These are phyloP conservation scores for Danio albolineatus DNA, from an alignment of 2,797 vertebrate species.

Conservation along the genomic window DNA sequence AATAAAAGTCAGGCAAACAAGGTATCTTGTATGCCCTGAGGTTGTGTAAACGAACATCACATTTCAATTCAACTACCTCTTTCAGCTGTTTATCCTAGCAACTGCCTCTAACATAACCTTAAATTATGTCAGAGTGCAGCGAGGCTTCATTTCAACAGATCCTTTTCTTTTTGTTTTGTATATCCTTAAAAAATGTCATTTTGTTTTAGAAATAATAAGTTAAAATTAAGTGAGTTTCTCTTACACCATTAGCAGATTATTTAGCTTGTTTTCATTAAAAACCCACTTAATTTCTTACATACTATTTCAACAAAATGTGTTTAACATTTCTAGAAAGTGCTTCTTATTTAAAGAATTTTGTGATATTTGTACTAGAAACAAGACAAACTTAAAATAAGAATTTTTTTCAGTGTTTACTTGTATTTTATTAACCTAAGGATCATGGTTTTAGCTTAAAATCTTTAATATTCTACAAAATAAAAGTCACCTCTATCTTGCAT, in stretches of 20 bases:
- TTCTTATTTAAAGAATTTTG: no score
- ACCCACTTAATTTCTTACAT: no score
- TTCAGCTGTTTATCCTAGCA: constrained; percentile 16
- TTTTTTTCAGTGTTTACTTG: no score
- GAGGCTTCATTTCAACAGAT: background rate
- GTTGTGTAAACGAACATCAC: background rate
- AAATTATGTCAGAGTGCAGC: background rate
- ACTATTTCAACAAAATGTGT: no score
- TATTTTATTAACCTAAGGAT: no score
- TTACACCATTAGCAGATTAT: no score
- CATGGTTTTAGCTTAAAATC: background rate
- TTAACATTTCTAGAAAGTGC: no score
- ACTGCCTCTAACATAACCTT: background rate
- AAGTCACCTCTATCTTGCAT: background rate
- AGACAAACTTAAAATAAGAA: no score
- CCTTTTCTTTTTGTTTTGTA: constrained; percentile 5
- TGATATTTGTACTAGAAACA: no score
- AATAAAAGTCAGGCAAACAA: background rate
- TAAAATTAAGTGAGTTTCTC: no score
- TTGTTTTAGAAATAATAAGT: no score
- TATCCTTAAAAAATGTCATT: background rate
- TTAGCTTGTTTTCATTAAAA: no score
- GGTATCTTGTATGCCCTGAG: background rate
- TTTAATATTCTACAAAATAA: background rate
- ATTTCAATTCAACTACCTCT: background rate